Conservation (phyloP, 2,797 vertebrate genomes). For the Parauchenoglanis ngamensis region DNA sequence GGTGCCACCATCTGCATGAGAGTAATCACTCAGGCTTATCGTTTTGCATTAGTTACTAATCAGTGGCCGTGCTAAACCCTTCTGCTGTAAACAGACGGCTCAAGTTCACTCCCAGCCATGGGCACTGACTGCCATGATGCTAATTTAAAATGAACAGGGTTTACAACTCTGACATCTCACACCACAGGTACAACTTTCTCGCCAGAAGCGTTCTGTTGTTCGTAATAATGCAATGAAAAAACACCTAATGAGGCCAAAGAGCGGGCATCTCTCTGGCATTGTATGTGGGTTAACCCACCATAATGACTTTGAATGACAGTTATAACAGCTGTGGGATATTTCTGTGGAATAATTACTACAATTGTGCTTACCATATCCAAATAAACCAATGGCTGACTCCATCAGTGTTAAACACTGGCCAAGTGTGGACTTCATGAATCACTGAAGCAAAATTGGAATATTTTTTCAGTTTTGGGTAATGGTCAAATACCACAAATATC, state of each 20-base stretch:
- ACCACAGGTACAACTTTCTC: constrained; percentile 3
- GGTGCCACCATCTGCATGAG: constrained; percentile 28
- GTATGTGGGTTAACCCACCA: not conserved
- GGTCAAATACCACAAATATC: constrained; percentile 12
- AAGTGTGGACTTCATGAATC: not conserved
- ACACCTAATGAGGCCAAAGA: not conserved
- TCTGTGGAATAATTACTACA: constrained; percentile 1
- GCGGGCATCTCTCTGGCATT: not conserved
- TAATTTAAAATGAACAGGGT: constrained; percentile 19
- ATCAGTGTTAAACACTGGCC: not conserved
- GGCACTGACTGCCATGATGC: constrained; percentile 22
- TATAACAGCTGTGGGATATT: constrained; percentile 8
- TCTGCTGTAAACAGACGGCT: constrained; percentile 40
- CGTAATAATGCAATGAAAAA: constrained; percentile 1
- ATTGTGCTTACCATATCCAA: not conserved
- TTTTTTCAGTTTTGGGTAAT: not conserved
- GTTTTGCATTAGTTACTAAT: constrained; percentile 55
- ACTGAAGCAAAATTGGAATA: not conserved
- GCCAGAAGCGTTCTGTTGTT: constrained; percentile 11
- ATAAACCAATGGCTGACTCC: not conserved
- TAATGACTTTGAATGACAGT: constrained; percentile 4
- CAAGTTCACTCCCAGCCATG: constrained; percentile 24
- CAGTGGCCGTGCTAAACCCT: constrained; percentile 43
- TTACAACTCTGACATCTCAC: constrained; percentile 27
- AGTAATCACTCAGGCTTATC: constrained; percentile 45